Evolutionary conservation across 2,113 vertebrate species (phyloP).

Genomic region (Amblyopsis rosae): DNA sequence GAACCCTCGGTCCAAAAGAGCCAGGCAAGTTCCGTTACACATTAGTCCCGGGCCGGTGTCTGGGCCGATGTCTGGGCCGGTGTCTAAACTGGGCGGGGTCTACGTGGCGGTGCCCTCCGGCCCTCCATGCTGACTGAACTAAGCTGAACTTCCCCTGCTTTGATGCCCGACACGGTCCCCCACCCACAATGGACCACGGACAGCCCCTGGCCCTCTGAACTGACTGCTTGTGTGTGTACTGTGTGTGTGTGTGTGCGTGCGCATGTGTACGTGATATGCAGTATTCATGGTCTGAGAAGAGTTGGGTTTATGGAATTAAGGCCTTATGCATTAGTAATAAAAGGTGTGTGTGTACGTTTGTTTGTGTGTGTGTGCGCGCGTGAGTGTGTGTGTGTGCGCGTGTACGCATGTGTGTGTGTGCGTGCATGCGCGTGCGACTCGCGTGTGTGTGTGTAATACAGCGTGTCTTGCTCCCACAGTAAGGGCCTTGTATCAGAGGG

Average conservation of each 20-base stretch:
- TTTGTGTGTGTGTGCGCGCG: not conserved
- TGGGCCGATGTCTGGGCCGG: constrained; percentile 14
- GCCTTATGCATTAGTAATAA: not conserved
- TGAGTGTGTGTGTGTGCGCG: not conserved
- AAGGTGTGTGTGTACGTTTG: not conserved
- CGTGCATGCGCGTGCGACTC: constrained; percentile 2
- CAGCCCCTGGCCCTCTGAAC: constrained; percentile 31
- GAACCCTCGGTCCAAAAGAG: constrained; percentile 46
- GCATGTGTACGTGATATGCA: not conserved
- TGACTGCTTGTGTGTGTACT: not conserved
- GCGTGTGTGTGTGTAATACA: constrained; percentile 2
- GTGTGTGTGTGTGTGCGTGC: not conserved
- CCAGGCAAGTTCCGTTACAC: constrained; percentile 60
- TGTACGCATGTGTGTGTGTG: not conserved
- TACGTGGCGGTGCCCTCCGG: constrained; percentile 52
- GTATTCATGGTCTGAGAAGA: not conserved
- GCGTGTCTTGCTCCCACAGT: constrained; percentile 26
- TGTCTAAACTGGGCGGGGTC: constrained; percentile 24
- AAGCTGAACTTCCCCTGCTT: constrained; percentile 51
- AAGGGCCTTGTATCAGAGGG: constrained; percentile 67
- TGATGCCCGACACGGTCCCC: constrained; percentile 52
- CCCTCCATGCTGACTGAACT: constrained; percentile 52
- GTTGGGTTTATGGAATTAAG: not conserved
- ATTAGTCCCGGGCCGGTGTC: constrained; percentile 60
- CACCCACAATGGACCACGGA: constrained; percentile 29